Conservation (phyloP, 2,113 vertebrate genomes). For the Propithecus coquereli region DNA sequence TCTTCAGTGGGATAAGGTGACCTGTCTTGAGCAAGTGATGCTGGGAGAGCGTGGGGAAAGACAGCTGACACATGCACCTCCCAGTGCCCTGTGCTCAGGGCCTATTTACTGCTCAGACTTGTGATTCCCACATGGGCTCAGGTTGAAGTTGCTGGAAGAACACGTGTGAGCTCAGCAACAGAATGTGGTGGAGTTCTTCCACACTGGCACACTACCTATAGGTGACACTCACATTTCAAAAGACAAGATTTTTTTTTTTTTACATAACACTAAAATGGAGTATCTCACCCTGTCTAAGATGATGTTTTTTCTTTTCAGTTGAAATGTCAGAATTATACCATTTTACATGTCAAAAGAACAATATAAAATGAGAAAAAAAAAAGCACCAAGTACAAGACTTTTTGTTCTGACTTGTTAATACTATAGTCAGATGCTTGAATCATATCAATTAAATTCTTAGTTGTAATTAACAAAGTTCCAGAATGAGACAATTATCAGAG, state of each 20-base stretch:
- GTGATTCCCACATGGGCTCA: rapidly evolving
- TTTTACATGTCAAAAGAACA: constrained; percentile 60
- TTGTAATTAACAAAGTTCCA: constrained; percentile 51
- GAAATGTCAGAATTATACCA: constrained; percentile 44
- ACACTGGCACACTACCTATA: neutral
- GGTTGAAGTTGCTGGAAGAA: neutral
- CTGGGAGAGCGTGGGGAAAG: neutral
- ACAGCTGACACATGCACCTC: neutral
- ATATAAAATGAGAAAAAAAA: constrained; percentile 50
- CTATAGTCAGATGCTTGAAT: constrained; percentile 32
- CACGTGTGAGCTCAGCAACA: rapidly evolving
- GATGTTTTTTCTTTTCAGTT: constrained; percentile 43
- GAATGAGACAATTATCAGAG: constrained; percentile 1
- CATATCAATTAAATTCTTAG: neutral
- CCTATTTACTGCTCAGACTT: rapidly evolving
- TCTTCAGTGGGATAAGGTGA: neutral
- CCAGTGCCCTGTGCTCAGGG: neutral
- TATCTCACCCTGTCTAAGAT: neutral
- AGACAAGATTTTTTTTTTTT: neutral
- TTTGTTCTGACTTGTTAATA: constrained; percentile 17
- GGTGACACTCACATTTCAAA: neutral
- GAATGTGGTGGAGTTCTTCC: neutral
- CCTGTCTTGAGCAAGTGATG: neutral
- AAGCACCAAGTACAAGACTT: constrained; percentile 8
- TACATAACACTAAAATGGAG: neutral